phyloP scores from a whole-genome alignment of 1,140 invertebrate genomes.

The Monochamus saltuarius region DNA sequence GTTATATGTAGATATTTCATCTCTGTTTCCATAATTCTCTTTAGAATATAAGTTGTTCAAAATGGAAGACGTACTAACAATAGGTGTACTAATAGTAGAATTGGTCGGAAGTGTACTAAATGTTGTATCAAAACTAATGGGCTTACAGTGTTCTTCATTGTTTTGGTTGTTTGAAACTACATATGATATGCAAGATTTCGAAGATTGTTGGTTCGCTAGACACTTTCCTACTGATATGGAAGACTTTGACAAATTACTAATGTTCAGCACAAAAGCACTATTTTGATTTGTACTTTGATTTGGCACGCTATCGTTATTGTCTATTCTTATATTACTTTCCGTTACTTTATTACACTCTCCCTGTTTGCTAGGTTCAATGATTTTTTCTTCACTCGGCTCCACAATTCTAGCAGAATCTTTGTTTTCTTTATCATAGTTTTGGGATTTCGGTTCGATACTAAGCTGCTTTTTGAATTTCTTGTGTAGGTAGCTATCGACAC shows the following conservation, averaged over 20 bases:
- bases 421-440: constrained; percentile 38
- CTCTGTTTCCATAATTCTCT: constrained; percentile 21
- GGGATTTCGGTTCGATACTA: constrained; percentile 56
- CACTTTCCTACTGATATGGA: constrained; percentile 48
- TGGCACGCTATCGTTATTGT: constrained; percentile 50
- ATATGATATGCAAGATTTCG: constrained; percentile 47
- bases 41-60: constrained; percentile 35
- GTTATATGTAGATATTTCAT: neutral
- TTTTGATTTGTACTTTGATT: constrained; percentile 41
- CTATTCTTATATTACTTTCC: constrained; percentile 28
- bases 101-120: constrained; percentile 33
- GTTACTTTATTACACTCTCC: constrained; percentile 42
- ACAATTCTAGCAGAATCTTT: constrained; percentile 33
- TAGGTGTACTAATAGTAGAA: constrained; percentile 16
- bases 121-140: constrained; percentile 43
- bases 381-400: constrained; percentile 49
- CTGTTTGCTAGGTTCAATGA: neutral
- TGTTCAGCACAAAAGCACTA: constrained; percentile 18
- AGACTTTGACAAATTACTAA: constrained; percentile 42
- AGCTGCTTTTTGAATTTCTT: constrained; percentile 90
- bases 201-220: constrained; percentile 37
- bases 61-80: constrained; percentile 40
- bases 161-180: constrained; percentile 37
- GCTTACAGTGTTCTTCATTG: constrained; percentile 26
- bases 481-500: constrained; percentile 78